Evolutionary conservation across 2,113 vertebrate genomes (phyloP).

Genomic region (Peromyscus polionotus): DNA sequence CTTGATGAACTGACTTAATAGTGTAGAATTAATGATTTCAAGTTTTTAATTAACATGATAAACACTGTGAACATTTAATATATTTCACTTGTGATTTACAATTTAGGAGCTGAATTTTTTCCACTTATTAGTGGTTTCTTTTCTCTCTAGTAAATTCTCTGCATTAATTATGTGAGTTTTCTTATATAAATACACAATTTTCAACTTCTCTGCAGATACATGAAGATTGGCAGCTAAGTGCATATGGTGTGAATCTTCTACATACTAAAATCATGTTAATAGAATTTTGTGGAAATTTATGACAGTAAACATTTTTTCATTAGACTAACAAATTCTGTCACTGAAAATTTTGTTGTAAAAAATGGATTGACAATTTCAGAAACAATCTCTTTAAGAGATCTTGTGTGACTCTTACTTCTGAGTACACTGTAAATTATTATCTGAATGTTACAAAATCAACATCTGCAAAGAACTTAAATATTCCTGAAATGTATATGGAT

Average conservation of each 20-base stretch:
- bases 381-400: background rate
- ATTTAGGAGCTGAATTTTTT: background rate
- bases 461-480: background rate
- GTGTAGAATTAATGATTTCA: background rate
- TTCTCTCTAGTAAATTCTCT: background rate
- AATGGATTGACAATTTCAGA: background rate
- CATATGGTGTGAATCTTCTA: background rate
- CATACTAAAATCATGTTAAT: background rate
- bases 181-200: background rate
- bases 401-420: background rate
- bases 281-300: background rate
- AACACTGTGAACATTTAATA: background rate
- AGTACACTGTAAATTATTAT: background rate
- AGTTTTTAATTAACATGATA: constrained; percentile 42
- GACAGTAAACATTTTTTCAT: background rate
- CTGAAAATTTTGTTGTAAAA: background rate
- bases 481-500: background rate
- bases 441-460: background rate
- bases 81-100: constrained; percentile 37
- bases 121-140: background rate
- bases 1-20: constrained; percentile 36
- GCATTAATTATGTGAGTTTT: background rate
- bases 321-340: background rate
- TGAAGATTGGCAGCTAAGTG: background rate
- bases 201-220: background rate